Base-by-base conservation (phyloP, 2,113 vertebrate genomes). In the Eptesicus fuscus region DNA sequence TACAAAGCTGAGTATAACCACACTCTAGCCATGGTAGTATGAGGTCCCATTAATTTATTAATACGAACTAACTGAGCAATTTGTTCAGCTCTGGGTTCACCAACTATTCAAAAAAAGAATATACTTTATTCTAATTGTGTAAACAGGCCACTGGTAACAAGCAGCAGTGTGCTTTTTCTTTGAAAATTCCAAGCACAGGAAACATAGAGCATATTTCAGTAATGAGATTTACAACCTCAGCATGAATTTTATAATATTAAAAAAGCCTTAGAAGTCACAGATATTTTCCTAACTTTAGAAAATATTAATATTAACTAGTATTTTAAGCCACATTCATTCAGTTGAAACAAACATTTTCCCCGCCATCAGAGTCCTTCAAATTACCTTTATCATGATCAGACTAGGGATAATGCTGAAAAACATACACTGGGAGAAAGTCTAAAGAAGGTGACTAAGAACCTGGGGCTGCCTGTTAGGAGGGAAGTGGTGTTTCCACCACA, bases 401-500 rank as follows among this genome's bases (percentile, higher is more conserved):
- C 25, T 65, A 42, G 0, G 0, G 87, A 47, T 42, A 65, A 59
- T 17, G 32, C 3, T 63, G 49, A 70, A 93, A 93, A 93, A 88
- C 12, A 44, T 8, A 51, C 42, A 40, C 61, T 85, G 20, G 18
- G 3, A 71, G 91, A 95, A 83, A 83, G 49, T 42, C 70, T 91
- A 20, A 87, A 86, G 63, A 94, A 93, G 65, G 74, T 63, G 20
- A 18, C 40, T 91, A 96, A 92, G 85, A 94, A 77, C 37, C 76
- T 70, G 23, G 87, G 49, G 30, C 30, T 79, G 67, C 74, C 82
- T 90, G n/a, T 87, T 44, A 44, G 0, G 37, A 70, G 44, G 37
- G 25, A 79, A 92, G 76, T 17, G n/a, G 32, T 70, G 37, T 93
- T 95, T 96, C 85, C 92, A 93, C 13, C 95, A 77, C 83, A 28